Percentiles rank a stretch among this genome's conserved stretches.
These are phyloP conservation scores for Thunnus albacares DNA, from an alignment of 2,797 vertebrate species.

Conservation along the genomic window DNA sequence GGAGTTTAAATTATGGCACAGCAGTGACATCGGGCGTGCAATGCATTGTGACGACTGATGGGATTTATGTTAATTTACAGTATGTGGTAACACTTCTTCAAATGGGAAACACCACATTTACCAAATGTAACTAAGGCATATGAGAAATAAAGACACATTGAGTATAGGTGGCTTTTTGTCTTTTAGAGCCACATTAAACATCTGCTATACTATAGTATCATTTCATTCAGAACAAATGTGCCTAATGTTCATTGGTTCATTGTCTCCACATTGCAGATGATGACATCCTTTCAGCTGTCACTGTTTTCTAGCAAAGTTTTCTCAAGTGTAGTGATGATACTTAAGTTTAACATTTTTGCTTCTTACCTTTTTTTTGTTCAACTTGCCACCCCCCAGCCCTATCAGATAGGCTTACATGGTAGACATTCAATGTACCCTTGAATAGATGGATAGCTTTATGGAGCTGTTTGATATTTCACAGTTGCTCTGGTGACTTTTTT, in stretches of 20 bases:
- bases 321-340: too few species aligned
- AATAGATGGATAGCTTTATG: too few species aligned
- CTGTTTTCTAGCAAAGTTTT: neutral
- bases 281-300: slow-evolving; percentile 30
- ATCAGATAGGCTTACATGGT: too few species aligned
- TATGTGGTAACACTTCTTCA: neutral
- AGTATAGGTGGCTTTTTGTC: slow-evolving; percentile 16
- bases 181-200: slow-evolving; percentile 61
- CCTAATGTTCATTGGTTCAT: slow-evolving; percentile 61
- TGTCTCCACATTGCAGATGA: slow-evolving; percentile 56
- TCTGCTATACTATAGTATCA: slow-evolving; percentile 50
- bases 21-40: neutral
- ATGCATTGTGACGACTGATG: neutral
- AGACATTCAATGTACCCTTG: too few species aligned
- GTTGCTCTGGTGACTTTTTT: too few species aligned
- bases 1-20: slow-evolving; percentile 32
- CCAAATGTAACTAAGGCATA: slow-evolving; percentile 23
- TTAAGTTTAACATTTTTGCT: too few species aligned
- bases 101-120: slow-evolving; percentile 37
- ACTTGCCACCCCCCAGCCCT: too few species aligned
- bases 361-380: too few species aligned
- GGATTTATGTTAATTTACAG: slow-evolving; percentile 27
- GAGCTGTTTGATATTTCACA: too few species aligned
- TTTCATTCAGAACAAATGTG: slow-evolving; percentile 50
- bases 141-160: slow-evolving; percentile 12